A percentile compares a stretch with the other conserved stretches of the same genome.
These are phyloP conservation scores for Polyommatus iphigenia DNA, from an alignment of 2,888 invertebrate genomes.

Conservation along the genomic window DNA sequence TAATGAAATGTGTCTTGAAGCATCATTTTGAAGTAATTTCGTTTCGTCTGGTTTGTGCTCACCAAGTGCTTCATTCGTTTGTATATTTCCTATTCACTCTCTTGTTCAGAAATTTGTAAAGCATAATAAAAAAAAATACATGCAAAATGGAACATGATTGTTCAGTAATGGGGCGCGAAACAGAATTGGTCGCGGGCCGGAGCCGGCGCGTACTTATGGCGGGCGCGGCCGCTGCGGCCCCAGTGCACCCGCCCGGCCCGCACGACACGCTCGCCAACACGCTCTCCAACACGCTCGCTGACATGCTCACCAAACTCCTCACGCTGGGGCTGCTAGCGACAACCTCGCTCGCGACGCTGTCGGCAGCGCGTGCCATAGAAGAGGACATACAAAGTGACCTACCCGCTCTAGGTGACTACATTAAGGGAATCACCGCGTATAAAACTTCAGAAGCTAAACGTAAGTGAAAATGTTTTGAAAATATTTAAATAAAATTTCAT, in stretches of 20 bases:
- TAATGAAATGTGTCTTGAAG: too few species aligned
- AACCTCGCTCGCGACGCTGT: background rate
- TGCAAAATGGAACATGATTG: background rate
- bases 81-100: too few species aligned
- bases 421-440: background rate
- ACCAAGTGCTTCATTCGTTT: too few species aligned
- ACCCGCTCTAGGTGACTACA: too few species aligned
- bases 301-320: conserved; percentile 5
- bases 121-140: background rate
- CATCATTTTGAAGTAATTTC: too few species aligned
- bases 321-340: background rate
- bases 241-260: background rate
- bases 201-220: background rate
- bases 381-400: background rate
- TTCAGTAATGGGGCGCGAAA: background rate
- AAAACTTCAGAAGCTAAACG: conserved; percentile 6
- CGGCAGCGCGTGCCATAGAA: background rate
- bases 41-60: too few species aligned
- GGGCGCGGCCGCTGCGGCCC: background rate
- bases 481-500: too few species aligned
- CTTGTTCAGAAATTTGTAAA: too few species aligned
- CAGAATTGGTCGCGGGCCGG: background rate
- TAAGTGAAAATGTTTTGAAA: background rate
- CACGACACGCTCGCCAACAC: background rate
- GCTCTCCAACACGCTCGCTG: conserved; percentile 7